These are phyloP conservation scores for Corythucha ciliata DNA, from an alignment of 2,888 invertebrate species.

Conservation along the genomic window DNA sequence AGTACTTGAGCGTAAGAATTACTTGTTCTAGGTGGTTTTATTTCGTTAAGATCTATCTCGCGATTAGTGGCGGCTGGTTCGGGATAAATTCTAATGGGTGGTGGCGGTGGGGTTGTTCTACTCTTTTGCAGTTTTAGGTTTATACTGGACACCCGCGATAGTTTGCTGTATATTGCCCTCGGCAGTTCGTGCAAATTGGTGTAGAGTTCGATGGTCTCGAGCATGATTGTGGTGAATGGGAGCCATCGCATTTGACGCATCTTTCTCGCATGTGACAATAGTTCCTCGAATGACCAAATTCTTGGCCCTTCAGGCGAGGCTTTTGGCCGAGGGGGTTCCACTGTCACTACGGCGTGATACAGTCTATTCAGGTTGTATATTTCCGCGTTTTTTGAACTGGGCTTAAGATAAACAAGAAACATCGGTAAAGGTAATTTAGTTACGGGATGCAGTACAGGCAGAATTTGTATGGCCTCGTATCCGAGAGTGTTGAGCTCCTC, in stretches of 20 bases:
- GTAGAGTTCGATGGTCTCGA: background rate
- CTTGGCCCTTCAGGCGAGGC: background rate
- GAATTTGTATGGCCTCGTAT: background rate
- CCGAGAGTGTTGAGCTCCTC: background rate
- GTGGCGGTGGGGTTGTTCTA: too few relatives aligned
- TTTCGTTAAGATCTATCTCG: too few relatives aligned
- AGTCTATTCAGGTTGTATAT: slow-evolving; percentile 3
- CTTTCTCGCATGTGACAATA: background rate
- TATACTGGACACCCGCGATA: too few relatives aligned
- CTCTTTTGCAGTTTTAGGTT: too few relatives aligned
- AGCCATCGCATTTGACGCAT: slow-evolving; percentile 5
- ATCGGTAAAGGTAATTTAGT: slow-evolving; percentile 4
- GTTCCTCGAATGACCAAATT: slow-evolving; percentile 3
- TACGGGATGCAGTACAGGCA: slow-evolving; percentile 4
- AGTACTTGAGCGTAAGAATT: too few relatives aligned
- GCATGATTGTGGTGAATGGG: background rate
- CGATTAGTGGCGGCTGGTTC: too few relatives aligned
- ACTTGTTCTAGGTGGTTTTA: too few relatives aligned
- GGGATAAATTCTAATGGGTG: too few relatives aligned
- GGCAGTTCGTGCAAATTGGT: background rate
- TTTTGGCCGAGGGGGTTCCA: slow-evolving; percentile 6
- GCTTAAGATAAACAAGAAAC: background rate
- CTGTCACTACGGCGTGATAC: slow-evolving; percentile 1
- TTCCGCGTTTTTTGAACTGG: background rate
- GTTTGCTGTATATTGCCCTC: background rate